Percentiles rank a stretch among this genome's conserved stretches.
Evolutionary conservation across 2,113 vertebrate species (phyloP).

Genomic region (Cygnus atratus): DNA sequence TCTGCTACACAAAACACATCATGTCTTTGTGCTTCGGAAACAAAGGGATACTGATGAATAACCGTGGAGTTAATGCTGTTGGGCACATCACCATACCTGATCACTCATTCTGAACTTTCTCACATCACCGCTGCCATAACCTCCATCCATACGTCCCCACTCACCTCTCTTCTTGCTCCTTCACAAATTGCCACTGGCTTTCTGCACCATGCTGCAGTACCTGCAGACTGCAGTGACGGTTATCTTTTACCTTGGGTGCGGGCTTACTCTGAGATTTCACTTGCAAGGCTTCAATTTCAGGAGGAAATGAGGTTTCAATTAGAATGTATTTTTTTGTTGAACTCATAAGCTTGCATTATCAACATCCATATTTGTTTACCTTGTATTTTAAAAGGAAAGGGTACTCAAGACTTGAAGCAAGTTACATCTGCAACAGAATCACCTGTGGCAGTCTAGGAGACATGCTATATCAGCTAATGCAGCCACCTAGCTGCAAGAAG

Average conservation of each 20-base stretch:
- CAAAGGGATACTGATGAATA: background rate
- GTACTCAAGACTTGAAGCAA: background rate
- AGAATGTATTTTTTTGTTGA: background rate
- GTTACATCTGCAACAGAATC: background rate
- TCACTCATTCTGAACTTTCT: background rate
- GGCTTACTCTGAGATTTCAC: background rate
- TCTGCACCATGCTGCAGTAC: rapidly evolving
- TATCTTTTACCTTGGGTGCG: background rate
- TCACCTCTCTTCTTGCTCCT: background rate
- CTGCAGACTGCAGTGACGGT: background rate
- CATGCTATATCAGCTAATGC: background rate
- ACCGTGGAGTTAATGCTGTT: background rate
- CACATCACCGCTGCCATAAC: background rate
- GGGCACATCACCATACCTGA: background rate
- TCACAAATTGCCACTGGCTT: background rate
- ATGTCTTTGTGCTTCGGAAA: background rate
- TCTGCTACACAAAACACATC: background rate
- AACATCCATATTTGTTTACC: background rate
- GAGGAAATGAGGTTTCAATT: background rate
- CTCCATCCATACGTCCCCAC: no score
- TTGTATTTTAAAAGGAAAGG: background rate
- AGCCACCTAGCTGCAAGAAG: background rate
- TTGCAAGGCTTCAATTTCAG: background rate
- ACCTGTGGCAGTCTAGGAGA: background rate
- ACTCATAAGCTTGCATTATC: background rate